These are phyloP conservation scores for Terebella lapidaria DNA, from an alignment of 2,888 invertebrate genomes.

Conservation along the genomic window DNA sequence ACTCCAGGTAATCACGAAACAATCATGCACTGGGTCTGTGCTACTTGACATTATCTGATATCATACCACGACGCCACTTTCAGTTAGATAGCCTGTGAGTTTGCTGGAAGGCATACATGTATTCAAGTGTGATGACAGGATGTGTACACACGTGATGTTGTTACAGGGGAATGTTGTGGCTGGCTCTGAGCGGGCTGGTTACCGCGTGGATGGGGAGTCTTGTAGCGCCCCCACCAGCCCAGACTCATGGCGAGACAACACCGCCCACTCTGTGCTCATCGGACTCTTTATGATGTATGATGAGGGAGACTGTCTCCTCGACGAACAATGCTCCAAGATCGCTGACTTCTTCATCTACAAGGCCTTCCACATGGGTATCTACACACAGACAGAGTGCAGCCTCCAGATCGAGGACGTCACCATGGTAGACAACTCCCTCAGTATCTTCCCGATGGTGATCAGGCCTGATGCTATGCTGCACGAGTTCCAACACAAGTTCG, in stretches of 20 bases:
- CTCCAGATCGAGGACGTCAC: constrained; percentile 26
- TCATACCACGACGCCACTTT: background rate
- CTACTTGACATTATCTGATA: background rate
- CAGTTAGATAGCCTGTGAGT: background rate
- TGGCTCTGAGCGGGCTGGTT: constrained; percentile 34
- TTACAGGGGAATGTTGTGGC: constrained; percentile 34
- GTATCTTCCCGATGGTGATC: constrained; percentile 32
- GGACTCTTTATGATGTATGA: constrained; percentile 23
- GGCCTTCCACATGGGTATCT: constrained; percentile 38
- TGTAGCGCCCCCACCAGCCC: background rate
- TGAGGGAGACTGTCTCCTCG: constrained; percentile 14
- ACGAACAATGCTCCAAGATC: constrained; percentile 18
- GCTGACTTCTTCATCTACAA: constrained; percentile 33
- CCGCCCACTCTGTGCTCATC: constrained; percentile 27
- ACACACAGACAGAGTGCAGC: constrained; percentile 21
- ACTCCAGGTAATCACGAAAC: background rate
- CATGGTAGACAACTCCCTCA: constrained; percentile 35
- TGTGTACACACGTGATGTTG: too few species aligned
- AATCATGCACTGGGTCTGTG: background rate
- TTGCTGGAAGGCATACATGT: too few species aligned
- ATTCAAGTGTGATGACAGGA: too few species aligned
- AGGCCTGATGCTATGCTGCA: constrained; percentile 25
- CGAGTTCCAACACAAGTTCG: constrained; percentile 7
- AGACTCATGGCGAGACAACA: constrained; percentile 22
- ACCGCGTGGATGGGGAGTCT: constrained; percentile 13